Evolutionary conservation across 2,888 invertebrate genomes (phyloP), one percentile per base, ranked within the genome.

Genomic region (Palloptera scutellata): DNA sequence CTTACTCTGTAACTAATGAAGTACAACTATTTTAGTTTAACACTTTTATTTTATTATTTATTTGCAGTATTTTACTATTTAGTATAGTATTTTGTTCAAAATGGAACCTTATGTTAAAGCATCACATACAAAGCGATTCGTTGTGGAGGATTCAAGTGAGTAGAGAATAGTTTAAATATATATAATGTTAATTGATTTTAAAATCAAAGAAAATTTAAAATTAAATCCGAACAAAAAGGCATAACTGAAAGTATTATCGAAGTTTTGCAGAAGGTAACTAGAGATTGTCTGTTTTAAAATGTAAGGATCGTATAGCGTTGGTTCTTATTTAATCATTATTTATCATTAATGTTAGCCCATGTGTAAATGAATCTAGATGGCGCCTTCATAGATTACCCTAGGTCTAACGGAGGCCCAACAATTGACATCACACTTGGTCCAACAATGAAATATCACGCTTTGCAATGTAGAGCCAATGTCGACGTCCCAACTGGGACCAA

Each of bases 141-240:
- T 82, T 9, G 76, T 83, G 57, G 81, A 82, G 73, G 80, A 82
- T 73, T 79, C 82, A 68, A 79, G 82, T 82, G 72, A 81, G 82
- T 82, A 12, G 45, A 51, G 41, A 20, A n/a, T 4, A 57, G 4
- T 43, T 58, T 1, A 19, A 11, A 13, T 30, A 40, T 20, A 58
- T 9, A 19, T 30, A 13, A 19, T 40, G 6, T 30, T 63, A 11
- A 17, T 17, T 19, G 3, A 8, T 52, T 54, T 43, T 43, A n/a
- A 54, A 54, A 30, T 13, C 20, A n/a, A 54, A 17, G 15, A 10
- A n/a, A 62, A 43, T 41, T 6, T 40, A 1, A 13, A 62, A 9
- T 42, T 20, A 48, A 48, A 13, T 45, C 10, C n/a, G n/a, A 48
- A 48, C 1, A 4, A 30, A 30, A 6, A 30, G 30, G 6, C 30